Evolutionary conservation across 1,140 invertebrate species (phyloP), one percentile per base, ranked within the genome.

Genomic region (Hylaeus volcanicus): DNA sequence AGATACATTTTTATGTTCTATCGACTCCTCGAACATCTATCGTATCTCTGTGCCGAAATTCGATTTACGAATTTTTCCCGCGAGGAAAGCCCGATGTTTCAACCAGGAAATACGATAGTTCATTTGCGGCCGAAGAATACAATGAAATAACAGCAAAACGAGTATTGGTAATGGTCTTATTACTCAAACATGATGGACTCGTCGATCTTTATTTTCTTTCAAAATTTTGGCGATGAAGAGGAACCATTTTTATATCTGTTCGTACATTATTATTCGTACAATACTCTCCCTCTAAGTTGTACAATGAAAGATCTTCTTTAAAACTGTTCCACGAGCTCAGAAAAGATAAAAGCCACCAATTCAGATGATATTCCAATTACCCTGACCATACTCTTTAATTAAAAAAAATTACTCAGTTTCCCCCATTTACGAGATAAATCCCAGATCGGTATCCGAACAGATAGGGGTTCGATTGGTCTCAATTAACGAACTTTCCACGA

Each of bases 61-160:
- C 71, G 66, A 79, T 79, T 43, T 68, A 66, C 45, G 26, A 60
- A 51, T 74, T 79, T 26, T 79, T 58, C 63, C 63, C 71, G 51
- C 41, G 78, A 61, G 78, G 53, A 66, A 66, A 74, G 41, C 51
- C 26, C 61, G 15, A 14, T 70, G 63, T 0, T 58, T 66, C 45
- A 56, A 14, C 61, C 14, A 14, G 61, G 77, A 48, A 79, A 74
- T 48, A n/a, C 70, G 41, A 74, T 51, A 39, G 48, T 58, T 48
- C 60, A 9, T 37, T 9, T 9, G 41, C n/a, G 60, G 11, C 8
- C 1, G 14, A 39, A 4, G 56, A 73, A 63, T 48, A 65, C 48
- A 74, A 73, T 12, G 4, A 15, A 55, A 5, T 43, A 26, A 45
- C 45, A 1, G 11, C 14, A 55, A 51, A 45, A 9, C 65, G 26